Base-by-base conservation (phyloP, 2,113 vertebrate genomes). In the Neopipo cinnamomea region DNA sequence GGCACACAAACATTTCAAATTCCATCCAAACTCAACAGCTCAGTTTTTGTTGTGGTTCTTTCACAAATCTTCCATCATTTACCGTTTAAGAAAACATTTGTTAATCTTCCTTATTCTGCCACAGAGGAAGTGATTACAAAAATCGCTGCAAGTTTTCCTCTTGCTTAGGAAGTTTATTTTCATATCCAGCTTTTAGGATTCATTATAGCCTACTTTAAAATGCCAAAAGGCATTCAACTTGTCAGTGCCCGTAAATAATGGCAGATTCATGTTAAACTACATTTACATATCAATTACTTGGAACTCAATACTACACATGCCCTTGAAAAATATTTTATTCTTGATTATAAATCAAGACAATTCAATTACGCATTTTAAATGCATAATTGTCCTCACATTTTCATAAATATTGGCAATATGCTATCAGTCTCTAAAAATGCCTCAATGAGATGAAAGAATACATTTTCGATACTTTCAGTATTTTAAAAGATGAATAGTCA, bases 281-380 rank as follows among this genome's bases (percentile, higher is more conserved):
- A 93, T 96, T 92, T 96, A 95, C 83, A 77, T 86, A 96, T 86
- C 91, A 94, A 90, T 95, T 94, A 96, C 80, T 88, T 74, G 59
- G 59, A 65, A 79, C 78, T 85, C 72, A 42, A 55, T 47, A 74
- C 52, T 86, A 93, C 85, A 91, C 14, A 70, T 66, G 88, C 85
- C 94, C 83, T 71, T 88, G 72, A 91, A 94, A 95, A 95, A 94
- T 80, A 90, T 62, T 85, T 91, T 88, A 79, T 50, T 88, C 53
- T 95, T 66, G 42, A 67, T 50, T 91, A 61, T 66, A 94, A 85
- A 89, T 91, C 78, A 72, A 83, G 76, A 91, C 71, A 95, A 82
- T 76, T 93, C 59, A 91, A 91, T 92, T 90, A 89, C 55, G n/a
- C 86, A 89, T 79, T 93, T 95, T 50, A 87, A 94, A 79, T 79